phyloP scores from a whole-genome alignment of 2,113 vertebrate species.

The Ictalurus punctatus region DNA sequence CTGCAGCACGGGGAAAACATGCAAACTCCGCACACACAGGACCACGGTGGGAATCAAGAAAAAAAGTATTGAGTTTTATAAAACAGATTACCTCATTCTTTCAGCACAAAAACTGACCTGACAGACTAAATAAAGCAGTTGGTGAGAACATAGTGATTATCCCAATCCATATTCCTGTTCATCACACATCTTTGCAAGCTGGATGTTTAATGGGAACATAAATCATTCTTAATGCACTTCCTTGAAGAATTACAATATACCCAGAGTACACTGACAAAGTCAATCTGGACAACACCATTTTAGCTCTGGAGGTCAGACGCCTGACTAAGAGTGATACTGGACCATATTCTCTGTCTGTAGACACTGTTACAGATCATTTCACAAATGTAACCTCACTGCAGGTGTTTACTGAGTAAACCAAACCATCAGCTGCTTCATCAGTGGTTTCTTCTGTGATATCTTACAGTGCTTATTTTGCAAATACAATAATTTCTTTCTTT shows the following conservation, averaged over 20 bases:
- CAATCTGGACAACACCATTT: slow-evolving; percentile 22
- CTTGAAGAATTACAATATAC: slow-evolving; percentile 20
- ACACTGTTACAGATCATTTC: rapidly evolving
- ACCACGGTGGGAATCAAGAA: too few species aligned
- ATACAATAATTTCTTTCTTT: neutral
- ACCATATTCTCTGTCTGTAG: rapidly evolving
- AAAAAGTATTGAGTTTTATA: too few species aligned
- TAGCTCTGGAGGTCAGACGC: slow-evolving; percentile 60
- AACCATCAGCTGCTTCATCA: too few species aligned
- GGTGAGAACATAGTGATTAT: neutral
- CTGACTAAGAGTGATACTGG: slow-evolving; percentile 53
- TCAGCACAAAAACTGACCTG: neutral
- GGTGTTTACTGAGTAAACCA: too few species aligned
- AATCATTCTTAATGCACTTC: slow-evolving; percentile 15
- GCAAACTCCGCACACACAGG: too few species aligned
- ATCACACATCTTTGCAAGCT: neutral
- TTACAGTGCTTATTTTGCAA: neutral
- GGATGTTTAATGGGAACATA: neutral
- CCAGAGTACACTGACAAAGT: neutral
- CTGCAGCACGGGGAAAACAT: too few species aligned
- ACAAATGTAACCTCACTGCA: neutral
- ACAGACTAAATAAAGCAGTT: neutral
- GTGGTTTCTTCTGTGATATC: too few species aligned
- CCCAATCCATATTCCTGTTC: neutral
- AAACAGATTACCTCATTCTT: too few species aligned